Evolutionary conservation across 2,888 invertebrate genomes (phyloP), one percentile per base, ranked within the genome.

Genomic region (Drosophila seclusa): DNA sequence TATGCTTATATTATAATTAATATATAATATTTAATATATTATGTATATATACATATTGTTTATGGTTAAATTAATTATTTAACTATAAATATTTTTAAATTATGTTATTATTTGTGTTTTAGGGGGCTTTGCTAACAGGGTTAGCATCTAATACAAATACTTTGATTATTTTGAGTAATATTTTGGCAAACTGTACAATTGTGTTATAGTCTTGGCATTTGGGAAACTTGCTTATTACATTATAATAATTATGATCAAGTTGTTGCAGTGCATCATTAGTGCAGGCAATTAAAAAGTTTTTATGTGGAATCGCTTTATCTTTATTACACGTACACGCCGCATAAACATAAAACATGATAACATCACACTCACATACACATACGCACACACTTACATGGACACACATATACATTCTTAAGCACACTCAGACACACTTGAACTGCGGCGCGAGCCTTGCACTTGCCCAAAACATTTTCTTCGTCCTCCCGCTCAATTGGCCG

Each of bases 191-290:
- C 58, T 66, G 73, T 73, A 36, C 68, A 36, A 27, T n/a, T 49
- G 42, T 36, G 36, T 24, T 58, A 32, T 38, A 65, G 27, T 34
- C 50, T 52, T 65, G 59, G 53, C 60, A 67, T 80, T 82, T 66
- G 61, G 52, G 65, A 57, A 78, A 78, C 77, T 80, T 71, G 76
- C 84, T 82, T 61, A 73, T 60, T 24, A 58, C 34, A 58, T 49
- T 27, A 69, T 80, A 59, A 69, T 66, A 68, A 77, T 81, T 77
- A 87, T 78, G 85, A 82, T 87, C 89, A 86, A 82, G 89, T 89
- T 87, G 78, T 84, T 89, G 87, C 87, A 90, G 82, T 87, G 90
- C 87, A 90, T 87, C 90, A 87, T 90, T 87, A 87, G 90, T 88
- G 89, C 90, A 82, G 87, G 89, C 87, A 87, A 87, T 87, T 87